Evolutionary conservation across 2,797 vertebrate species (phyloP).

Genomic region (Cheirogaleus major): DNA sequence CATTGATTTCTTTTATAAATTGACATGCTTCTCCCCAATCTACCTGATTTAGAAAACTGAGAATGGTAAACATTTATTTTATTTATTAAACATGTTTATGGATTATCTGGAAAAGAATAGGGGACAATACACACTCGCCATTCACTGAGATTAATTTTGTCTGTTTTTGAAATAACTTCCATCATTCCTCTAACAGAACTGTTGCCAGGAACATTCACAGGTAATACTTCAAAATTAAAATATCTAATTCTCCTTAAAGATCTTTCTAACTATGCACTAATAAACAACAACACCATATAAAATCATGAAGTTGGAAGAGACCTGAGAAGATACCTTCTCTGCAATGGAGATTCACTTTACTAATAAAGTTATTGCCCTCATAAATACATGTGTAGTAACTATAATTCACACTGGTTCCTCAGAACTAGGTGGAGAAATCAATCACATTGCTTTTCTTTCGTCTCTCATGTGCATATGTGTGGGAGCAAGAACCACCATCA

Average conservation of each 20-base stretch:
- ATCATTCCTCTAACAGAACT: background rate
- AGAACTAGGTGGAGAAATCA: background rate
- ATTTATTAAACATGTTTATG: background rate
- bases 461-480: background rate
- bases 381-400: background rate
- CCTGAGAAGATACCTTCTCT: background rate
- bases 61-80: background rate
- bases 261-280: background rate
- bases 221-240: conserved; percentile 20
- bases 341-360: background rate
- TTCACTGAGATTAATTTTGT: background rate
- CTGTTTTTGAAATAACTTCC: conserved; percentile 6
- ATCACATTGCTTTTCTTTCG: background rate
- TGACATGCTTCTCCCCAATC: background rate
- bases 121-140: background rate
- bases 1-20: background rate
- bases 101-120: background rate
- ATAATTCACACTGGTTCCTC: background rate
- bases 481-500: background rate
- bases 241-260: background rate
- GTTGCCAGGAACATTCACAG: background rate
- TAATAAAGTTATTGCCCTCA: background rate
- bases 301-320: background rate
- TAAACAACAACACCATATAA: background rate
- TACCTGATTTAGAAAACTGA: background rate